Evolutionary conservation across 2,888 invertebrate genomes (phyloP), one percentile per base, ranked within the genome.

Genomic region (Pandemis corylana): DNA sequence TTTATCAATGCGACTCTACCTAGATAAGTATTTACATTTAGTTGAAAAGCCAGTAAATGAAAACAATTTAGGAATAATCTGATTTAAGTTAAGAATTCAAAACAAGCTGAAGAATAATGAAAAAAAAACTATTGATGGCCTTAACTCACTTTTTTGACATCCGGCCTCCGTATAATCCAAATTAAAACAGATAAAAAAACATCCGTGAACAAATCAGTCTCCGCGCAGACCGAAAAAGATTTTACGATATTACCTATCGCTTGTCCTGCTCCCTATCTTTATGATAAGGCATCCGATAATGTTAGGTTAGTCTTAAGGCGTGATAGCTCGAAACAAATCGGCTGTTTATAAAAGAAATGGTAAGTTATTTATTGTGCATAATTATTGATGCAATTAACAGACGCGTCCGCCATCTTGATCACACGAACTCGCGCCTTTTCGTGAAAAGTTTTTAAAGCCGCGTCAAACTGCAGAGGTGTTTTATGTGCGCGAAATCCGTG

Each of bases 271-370:
- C 15, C 10, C 59, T 77, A 75, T 77, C 73, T 68, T 68, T 7
- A 28, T 72, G 83, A 84, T 86, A 86, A 80, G 75, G 36, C 15
- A 41, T 73, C 66, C 71, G 82, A 79, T 80, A 79, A 71, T 13
- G 72, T 73, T 77, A 74, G 68, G 72, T 73, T 77, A 74, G 69
- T 46, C 71, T 53, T 65, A 53, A 69, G 36, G 59, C 15, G 59
- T 68, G 87, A 87, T 88, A 89, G 84, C 83, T 80, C 76, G 83
- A 80, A 81, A 84, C 85, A 80, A 84, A 84, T 82, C 84, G 77
- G 13, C 75, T 79, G 82, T 83, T 82, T 82, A 82, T 83, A 80
- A 86, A 59, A 88, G 89, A 87, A 92, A 92, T 90, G 92, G 93
- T 93, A 83, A 90, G 92, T 87, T 80, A 85, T 87, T 76, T 59